Conservation (phyloP, 2,113 vertebrate genomes). For the Takifugu flavidus region DNA sequence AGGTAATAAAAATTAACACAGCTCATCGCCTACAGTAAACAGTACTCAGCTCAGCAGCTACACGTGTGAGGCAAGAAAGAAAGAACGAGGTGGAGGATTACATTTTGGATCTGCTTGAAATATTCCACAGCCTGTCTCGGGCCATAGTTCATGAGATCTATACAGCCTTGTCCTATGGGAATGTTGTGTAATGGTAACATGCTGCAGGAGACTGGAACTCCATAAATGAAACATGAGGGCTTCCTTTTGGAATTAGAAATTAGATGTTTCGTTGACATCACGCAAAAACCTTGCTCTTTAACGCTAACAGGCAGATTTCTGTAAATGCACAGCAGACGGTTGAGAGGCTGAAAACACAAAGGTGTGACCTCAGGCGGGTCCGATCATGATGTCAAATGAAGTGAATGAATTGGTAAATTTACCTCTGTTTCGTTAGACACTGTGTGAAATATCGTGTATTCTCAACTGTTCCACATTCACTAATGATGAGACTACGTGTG, state of each 20-base stretch:
- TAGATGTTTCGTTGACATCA: background rate
- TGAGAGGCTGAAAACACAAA: too few relatives aligned
- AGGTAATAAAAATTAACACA: constrained; percentile 45
- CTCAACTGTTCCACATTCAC: constrained; percentile 3
- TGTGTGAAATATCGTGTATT: background rate
- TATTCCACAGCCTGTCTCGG: background rate
- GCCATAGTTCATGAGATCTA: background rate
- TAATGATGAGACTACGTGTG: background rate
- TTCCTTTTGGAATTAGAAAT: background rate
- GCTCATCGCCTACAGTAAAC: constrained; percentile 30
- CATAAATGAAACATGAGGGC: constrained; percentile 4
- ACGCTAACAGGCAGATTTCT: background rate
- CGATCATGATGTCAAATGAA: too few relatives aligned
- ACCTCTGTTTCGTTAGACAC: constrained; percentile 1
- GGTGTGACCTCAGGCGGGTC: too few relatives aligned
- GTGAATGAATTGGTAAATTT: too few relatives aligned
- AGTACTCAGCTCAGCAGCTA: constrained; percentile 9
- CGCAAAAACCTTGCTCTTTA: too few relatives aligned
- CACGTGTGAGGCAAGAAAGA: background rate
- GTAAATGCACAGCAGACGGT: background rate
- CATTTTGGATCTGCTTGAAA: constrained; percentile 13
- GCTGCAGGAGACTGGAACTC: background rate
- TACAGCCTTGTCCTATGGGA: background rate
- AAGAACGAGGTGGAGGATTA: background rate
- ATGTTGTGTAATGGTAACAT: constrained; percentile 7